Percentiles rank a stretch among this genome's conserved stretches.
Evolutionary conservation across 2,888 invertebrate species (phyloP).

Genomic region (Laspeyria flexula): DNA sequence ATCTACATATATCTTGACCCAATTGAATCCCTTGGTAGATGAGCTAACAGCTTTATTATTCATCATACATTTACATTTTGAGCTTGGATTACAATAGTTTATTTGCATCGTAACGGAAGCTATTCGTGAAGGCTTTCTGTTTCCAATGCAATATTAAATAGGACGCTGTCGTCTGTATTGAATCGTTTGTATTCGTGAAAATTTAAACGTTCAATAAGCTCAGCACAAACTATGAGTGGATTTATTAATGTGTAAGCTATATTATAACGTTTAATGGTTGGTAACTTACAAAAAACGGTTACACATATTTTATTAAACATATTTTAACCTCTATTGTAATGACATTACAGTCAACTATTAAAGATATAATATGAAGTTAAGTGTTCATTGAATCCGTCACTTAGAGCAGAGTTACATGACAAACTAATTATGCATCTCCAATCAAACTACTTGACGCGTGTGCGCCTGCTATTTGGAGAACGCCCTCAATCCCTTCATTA

Average conservation of each 20-base stretch:
- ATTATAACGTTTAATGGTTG: slow-evolving; percentile 5
- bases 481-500: not conserved
- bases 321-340: no score
- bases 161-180: slow-evolving; percentile 9
- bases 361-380: not conserved
- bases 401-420: not conserved
- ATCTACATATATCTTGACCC: not conserved
- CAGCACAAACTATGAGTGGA: not conserved
- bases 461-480: not conserved
- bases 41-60: slow-evolving; percentile 13
- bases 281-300: no score
- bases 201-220: slow-evolving; percentile 9
- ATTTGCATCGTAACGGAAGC: slow-evolving; percentile 23
- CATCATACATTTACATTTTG: slow-evolving; percentile 28
- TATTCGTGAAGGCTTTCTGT: slow-evolving; percentile 17
- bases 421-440: not conserved
- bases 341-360: not conserved
- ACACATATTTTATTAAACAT: no score
- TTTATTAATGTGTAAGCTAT: not conserved
- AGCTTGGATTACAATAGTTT: slow-evolving; percentile 28
- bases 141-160: slow-evolving; percentile 37
- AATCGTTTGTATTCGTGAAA: slow-evolving; percentile 5
- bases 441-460: not conserved
- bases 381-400: slow-evolving; percentile 5
- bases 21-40: not conserved